Percentiles rank a stretch among this genome's conserved stretches.
Evolutionary conservation across 2,113 vertebrate genomes (phyloP).

Genomic region (Syngnathus floridae): DNA sequence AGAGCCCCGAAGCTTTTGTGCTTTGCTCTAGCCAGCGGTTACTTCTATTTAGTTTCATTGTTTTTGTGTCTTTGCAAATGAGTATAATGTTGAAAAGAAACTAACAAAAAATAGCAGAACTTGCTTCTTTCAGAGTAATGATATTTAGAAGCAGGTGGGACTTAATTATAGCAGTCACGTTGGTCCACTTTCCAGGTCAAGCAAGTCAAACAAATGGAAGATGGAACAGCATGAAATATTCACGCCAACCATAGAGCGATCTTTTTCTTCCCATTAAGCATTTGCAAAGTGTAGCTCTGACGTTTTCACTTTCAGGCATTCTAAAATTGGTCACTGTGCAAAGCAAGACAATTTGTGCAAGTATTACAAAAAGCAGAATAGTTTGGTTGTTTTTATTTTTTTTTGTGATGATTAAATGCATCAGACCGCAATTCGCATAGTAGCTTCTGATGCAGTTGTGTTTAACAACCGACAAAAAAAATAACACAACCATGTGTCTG

Average conservation of each 20-base stretch:
- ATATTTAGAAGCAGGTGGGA: background rate
- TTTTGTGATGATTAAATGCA: background rate
- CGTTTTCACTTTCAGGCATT: too few relatives aligned
- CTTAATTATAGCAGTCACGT: background rate
- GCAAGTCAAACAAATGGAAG: too few relatives aligned
- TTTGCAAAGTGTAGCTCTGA: too few relatives aligned
- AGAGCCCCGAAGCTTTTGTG: background rate
- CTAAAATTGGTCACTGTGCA: too few relatives aligned
- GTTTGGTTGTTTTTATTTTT: background rate
- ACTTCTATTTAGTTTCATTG: background rate
- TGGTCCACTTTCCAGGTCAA: too few relatives aligned
- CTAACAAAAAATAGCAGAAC: too few relatives aligned
- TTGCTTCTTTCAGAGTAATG: background rate
- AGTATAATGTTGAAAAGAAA: background rate
- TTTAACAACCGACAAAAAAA: background rate
- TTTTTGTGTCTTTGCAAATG: background rate
- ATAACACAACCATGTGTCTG: constrained; percentile 1
- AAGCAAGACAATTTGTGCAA: too few relatives aligned
- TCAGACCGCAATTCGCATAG: background rate
- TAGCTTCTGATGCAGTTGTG: background rate
- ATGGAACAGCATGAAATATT: too few relatives aligned
- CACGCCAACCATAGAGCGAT: too few relatives aligned
- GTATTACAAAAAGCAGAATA: background rate
- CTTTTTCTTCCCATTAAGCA: too few relatives aligned
- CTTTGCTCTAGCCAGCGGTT: background rate